These are phyloP conservation scores for Nicator chloris DNA, from an alignment of 2,113 vertebrate species.

Conservation along the genomic window DNA sequence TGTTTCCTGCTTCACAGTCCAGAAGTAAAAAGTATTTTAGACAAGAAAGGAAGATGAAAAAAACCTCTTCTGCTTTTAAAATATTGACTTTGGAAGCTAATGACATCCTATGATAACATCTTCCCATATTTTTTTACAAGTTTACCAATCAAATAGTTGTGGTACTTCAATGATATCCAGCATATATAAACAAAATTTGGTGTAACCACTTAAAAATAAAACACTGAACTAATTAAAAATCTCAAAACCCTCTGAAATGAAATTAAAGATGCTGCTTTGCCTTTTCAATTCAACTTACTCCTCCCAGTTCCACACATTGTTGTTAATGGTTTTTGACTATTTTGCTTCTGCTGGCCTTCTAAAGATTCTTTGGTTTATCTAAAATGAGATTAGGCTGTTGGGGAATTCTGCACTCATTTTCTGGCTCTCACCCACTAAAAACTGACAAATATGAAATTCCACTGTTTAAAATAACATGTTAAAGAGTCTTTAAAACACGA, in stretches of 20 bases:
- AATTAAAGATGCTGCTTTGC: background rate
- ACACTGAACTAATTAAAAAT: background rate
- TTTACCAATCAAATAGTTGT: background rate
- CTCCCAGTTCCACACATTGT: background rate
- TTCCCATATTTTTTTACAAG: background rate
- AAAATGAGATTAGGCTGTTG: background rate
- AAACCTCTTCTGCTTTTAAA: background rate
- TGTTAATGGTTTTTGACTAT: background rate
- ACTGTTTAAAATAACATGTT: background rate
- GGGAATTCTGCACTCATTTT: background rate
- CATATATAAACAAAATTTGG: background rate
- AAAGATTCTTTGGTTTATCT: background rate
- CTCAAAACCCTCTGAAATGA: background rate
- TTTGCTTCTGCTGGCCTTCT: background rate
- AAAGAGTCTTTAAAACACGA: background rate
- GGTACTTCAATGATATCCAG: background rate
- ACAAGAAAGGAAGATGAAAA: background rate
- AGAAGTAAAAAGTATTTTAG: background rate
- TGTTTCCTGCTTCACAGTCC: background rate
- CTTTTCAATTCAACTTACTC: background rate
- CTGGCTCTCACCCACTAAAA: background rate
- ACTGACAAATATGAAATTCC: background rate
- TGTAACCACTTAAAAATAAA: background rate
- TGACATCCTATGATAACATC: background rate
- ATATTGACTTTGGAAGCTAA: background rate